Evolutionary conservation across 2,888 invertebrate genomes (phyloP).

Genomic region (Charanyca ferruginea): DNA sequence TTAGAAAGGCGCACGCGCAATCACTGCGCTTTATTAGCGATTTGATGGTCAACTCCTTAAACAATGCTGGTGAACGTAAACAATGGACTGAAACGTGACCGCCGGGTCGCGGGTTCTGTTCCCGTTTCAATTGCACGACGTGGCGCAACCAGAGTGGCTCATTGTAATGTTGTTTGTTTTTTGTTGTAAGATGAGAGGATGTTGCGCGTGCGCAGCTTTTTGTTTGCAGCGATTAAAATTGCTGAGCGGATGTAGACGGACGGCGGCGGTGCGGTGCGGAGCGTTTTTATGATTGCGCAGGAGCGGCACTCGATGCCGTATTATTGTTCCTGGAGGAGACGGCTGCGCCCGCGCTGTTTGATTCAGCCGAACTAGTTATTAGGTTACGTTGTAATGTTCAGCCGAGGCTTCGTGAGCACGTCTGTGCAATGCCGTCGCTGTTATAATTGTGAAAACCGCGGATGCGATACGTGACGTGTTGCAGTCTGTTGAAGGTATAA

Average conservation of each 20-base stretch:
- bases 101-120: constrained; percentile 66
- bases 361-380: constrained; percentile 47
- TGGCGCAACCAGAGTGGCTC: constrained; percentile 58
- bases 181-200: constrained; percentile 66
- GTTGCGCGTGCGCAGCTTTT: constrained; percentile 60
- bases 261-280: constrained; percentile 1
- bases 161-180: constrained; percentile 61
- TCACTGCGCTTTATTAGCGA: constrained; percentile 63
- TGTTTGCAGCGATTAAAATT: constrained; percentile 63
- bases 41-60: constrained; percentile 68
- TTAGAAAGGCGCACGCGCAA: constrained; percentile 66
- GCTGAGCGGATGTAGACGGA: constrained; percentile 40
- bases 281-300: constrained; percentile 57
- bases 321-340: constrained; percentile 59
- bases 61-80: constrained; percentile 69
- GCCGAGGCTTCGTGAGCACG: constrained; percentile 3
- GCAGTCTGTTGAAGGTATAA: too few species aligned
- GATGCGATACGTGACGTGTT: too few species aligned
- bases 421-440: constrained; percentile 5
- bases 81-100: constrained; percentile 80
- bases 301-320: constrained; percentile 40
- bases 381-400: constrained; percentile 31
- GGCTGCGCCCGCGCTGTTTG: constrained; percentile 44
- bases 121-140: constrained; percentile 67
- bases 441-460: background rate